These are phyloP conservation scores for Albula glossodonta DNA, from an alignment of 2,113 vertebrate genomes.

Conservation along the genomic window DNA sequence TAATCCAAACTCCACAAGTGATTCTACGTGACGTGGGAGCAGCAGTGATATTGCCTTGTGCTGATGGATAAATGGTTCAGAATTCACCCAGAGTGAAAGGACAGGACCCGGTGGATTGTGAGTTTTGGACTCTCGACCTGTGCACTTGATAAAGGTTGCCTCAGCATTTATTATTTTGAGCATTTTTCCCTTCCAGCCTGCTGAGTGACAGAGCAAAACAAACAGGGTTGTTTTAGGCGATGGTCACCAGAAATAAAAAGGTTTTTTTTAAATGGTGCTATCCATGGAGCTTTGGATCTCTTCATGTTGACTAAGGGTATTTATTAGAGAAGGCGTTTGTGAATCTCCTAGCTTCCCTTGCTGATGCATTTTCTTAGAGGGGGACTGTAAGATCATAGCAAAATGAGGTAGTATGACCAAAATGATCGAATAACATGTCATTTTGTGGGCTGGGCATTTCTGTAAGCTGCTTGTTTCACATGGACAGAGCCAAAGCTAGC, in stretches of 20 bases:
- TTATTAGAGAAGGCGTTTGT: not conserved
- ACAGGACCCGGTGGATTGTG: not conserved
- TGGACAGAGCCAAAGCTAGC: not conserved
- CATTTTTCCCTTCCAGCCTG: not conserved
- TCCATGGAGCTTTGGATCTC: not conserved
- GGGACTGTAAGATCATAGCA: not conserved
- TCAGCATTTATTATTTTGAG: conserved; percentile 19
- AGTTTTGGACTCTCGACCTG: not conserved
- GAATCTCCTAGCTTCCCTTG: not conserved
- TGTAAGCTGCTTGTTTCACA: not conserved
- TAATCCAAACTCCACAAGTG: not conserved
- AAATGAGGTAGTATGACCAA: not conserved
- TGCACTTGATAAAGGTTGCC: not conserved
- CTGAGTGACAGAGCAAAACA: conserved; percentile 21
- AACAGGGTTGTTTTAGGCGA: conserved; percentile 17
- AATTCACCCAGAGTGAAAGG: not conserved
- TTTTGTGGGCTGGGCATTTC: not conserved
- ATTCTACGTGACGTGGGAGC: not conserved
- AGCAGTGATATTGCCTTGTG: not conserved
- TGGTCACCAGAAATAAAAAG: not conserved
- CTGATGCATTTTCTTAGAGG: no score
- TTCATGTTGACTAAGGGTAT: not conserved
- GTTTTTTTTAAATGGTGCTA: not conserved
- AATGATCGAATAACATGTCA: not conserved
- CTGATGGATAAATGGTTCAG: not conserved